A percentile compares a stretch with the other conserved stretches of the same genome.
These are phyloP conservation scores for Unio pictorum DNA, from an alignment of 2,888 invertebrate genomes.

Conservation along the genomic window DNA sequence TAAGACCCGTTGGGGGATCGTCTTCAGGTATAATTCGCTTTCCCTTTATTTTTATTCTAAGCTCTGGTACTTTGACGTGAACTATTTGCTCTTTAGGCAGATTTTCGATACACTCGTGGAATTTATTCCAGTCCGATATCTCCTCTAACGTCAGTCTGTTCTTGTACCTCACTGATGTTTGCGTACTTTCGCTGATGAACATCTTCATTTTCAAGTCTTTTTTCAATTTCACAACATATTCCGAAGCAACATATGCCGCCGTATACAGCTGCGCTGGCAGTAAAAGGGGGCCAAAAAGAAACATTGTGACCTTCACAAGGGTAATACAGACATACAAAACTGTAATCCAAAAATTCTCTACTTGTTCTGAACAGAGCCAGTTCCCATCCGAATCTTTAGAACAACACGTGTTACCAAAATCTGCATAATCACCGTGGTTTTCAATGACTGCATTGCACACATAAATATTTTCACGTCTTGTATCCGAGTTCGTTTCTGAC, in stretches of 20 bases:
- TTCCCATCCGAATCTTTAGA: constrained; percentile 34
- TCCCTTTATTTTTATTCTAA: constrained; percentile 60
- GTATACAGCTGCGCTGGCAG: constrained; percentile 61
- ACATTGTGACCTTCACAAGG: constrained; percentile 58
- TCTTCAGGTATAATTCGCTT: constrained; percentile 62
- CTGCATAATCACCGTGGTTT: constrained; percentile 36
- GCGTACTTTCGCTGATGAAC: constrained; percentile 54
- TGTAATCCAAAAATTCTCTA: constrained; percentile 59
- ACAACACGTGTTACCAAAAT: constrained; percentile 63
- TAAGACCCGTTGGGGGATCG: constrained; percentile 60
- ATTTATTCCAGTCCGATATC: constrained; percentile 50
- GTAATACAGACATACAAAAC: constrained; percentile 59
- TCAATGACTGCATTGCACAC: constrained; percentile 62
- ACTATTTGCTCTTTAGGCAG: constrained; percentile 53
- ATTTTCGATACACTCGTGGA: constrained; percentile 43
- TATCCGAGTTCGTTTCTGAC: constrained; percentile 15
- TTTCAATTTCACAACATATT: constrained; percentile 62
- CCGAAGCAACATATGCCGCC: constrained; percentile 60
- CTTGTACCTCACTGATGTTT: constrained; percentile 49
- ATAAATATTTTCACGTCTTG: constrained; percentile 26
- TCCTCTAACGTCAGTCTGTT: constrained; percentile 53
- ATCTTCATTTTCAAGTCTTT: constrained; percentile 53
- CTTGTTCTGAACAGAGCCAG: constrained; percentile 49
- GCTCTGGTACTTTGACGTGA: constrained; percentile 52
- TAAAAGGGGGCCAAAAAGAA: constrained; percentile 63